These are phyloP conservation scores for Perizoma affinitatum DNA, from an alignment of 2,888 invertebrate genomes.

Conservation along the genomic window DNA sequence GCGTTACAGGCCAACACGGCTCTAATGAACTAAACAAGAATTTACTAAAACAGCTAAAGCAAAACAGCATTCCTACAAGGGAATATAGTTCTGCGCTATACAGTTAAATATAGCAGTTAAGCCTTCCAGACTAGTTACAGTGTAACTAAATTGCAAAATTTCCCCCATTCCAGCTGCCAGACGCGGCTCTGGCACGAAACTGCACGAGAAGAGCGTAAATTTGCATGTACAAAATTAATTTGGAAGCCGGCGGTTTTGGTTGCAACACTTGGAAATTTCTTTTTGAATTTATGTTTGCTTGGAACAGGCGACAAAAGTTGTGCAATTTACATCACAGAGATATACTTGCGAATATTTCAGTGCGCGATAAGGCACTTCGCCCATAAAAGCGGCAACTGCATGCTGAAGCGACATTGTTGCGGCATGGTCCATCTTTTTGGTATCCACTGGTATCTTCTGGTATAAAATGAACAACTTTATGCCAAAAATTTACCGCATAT, in stretches of 20 bases:
- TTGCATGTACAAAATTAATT: constrained; percentile 72
- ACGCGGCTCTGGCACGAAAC: constrained; percentile 39
- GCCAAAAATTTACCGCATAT: too few relatives aligned
- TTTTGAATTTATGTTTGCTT: constrained; percentile 54
- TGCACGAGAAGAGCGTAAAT: constrained; percentile 59
- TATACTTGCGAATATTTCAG: constrained; percentile 42
- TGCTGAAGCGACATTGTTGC: neutral
- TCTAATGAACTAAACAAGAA: too few relatives aligned
- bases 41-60: neutral
- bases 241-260: constrained; percentile 50
- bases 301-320: constrained; percentile 48
- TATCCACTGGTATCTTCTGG: too few relatives aligned
- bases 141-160: constrained; percentile 45
- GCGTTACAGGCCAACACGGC: too few relatives aligned
- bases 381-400: neutral
- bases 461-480: too few relatives aligned
- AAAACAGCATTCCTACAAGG: constrained; percentile 8
- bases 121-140: constrained; percentile 28
- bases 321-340: constrained; percentile 44
- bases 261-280: constrained; percentile 58
- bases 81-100: neutral
- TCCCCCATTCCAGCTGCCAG: constrained; percentile 50
- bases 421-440: too few relatives aligned
- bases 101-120: constrained; percentile 21
- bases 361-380: constrained; percentile 23